Percentiles rank a stretch among this genome's conserved stretches.
Conservation (phyloP, 2,113 vertebrate species). For the Pterophyllum scalare region DNA sequence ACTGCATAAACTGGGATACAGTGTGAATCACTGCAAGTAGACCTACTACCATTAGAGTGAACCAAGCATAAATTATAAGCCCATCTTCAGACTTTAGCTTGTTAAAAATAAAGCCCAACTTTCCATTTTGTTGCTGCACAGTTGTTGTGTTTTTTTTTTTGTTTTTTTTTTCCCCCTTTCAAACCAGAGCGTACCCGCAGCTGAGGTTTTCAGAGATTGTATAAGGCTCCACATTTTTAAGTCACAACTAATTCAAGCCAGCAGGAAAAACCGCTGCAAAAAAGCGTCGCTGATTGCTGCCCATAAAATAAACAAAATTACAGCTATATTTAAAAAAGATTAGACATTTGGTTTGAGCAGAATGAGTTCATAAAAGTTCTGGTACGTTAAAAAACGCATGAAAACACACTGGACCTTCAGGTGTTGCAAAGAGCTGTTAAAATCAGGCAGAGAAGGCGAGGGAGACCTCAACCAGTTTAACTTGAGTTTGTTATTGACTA, state of each 20-base stretch:
- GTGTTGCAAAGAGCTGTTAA: not conserved
- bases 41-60: not conserved
- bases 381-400: not conserved
- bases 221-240: not conserved
- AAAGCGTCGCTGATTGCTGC: not conserved
- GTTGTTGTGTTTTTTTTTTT: too few species aligned
- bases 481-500: not conserved
- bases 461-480: fast-evolving
- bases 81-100: not conserved
- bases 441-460: not conserved
- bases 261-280: not conserved
- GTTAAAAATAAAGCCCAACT: not conserved
- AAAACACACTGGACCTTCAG: not conserved
- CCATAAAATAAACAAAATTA: not conserved
- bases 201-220: not conserved
- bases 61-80: not conserved
- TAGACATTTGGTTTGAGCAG: not conserved
- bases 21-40: not conserved
- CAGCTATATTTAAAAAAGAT: not conserved
- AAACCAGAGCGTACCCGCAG: not conserved
- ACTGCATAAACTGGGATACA: not conserved
- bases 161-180: not conserved
- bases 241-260: not conserved
- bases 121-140: not conserved
- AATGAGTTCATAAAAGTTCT: not conserved